Conservation (phyloP, 1,140 invertebrate genomes). For the Drosophila takahashii region DNA sequence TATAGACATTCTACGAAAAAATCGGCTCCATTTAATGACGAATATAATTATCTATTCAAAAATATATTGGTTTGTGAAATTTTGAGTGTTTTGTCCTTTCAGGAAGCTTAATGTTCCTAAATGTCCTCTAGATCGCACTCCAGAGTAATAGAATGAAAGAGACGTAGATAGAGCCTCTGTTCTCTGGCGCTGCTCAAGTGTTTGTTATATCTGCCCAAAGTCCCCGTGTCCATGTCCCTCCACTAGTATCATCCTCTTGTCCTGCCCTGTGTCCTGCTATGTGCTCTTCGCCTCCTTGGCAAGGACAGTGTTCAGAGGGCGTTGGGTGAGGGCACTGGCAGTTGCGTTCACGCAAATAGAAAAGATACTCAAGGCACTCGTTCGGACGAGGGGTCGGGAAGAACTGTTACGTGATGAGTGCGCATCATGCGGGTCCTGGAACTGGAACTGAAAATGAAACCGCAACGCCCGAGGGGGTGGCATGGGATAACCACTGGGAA, state of each 20-base stretch:
- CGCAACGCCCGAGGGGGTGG: conserved; percentile 21
- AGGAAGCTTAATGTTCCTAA: background rate
- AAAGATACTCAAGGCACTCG: conserved; percentile 82
- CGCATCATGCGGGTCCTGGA: conserved; percentile 67
- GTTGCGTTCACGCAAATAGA: conserved; percentile 80
- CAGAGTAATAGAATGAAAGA: conserved; percentile 1
- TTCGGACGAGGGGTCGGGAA: conserved; percentile 41
- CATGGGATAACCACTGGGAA: conserved; percentile 32
- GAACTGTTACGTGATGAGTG: conserved; percentile 78
- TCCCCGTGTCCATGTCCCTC: conserved; percentile 20
- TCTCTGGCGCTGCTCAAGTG: conserved; percentile 65
- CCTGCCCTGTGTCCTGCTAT: conserved; percentile 32
- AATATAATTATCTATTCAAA: background rate
- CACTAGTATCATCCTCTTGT: conserved; percentile 47
- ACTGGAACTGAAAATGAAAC: background rate
- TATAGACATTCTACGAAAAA: too few species aligned
- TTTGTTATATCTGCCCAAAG: conserved; percentile 65
- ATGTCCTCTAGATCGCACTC: conserved; percentile 2
- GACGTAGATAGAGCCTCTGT: conserved; percentile 15
- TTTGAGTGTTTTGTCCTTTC: background rate
- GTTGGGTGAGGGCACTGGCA: conserved; percentile 43
- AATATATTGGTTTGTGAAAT: too few species aligned
- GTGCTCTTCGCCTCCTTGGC: conserved; percentile 32
- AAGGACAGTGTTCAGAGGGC: conserved; percentile 49
- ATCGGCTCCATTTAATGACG: too few species aligned